Percentiles rank a stretch among this genome's conserved stretches.
phyloP scores from a whole-genome alignment of 2,888 invertebrate genomes.

The Sphecodes monilicornis region DNA sequence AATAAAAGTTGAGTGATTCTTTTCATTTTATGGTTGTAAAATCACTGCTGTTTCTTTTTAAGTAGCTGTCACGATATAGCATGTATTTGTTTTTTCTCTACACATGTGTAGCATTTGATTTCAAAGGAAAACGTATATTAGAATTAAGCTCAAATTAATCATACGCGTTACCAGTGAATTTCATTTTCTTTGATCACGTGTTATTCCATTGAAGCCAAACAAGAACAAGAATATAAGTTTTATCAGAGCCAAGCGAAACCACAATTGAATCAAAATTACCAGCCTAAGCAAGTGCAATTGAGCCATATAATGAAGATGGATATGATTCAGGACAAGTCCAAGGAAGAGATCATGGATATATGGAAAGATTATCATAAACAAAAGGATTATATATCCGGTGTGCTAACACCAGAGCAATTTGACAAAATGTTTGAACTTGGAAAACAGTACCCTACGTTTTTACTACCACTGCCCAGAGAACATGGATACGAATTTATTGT shows the following conservation, averaged over 20 bases:
- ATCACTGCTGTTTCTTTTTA: neutral
- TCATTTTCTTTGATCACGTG: slow-evolving; percentile 12
- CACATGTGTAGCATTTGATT: neutral
- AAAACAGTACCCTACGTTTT: slow-evolving; percentile 88
- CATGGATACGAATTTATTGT: slow-evolving; percentile 95
- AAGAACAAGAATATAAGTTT: slow-evolving; percentile 70
- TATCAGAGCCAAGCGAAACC: slow-evolving; percentile 74
- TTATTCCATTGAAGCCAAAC: slow-evolving; percentile 76
- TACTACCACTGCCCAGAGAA: slow-evolving; percentile 92
- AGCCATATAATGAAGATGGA: slow-evolving; percentile 92
- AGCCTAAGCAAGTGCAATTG: slow-evolving; percentile 82
- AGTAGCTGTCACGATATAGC: neutral
- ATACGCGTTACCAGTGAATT: neutral
- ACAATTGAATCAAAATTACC: slow-evolving; percentile 48
- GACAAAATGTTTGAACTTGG: slow-evolving; percentile 87
- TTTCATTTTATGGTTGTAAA: neutral
- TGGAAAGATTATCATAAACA: slow-evolving; percentile 93
- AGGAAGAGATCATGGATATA: slow-evolving; percentile 90
- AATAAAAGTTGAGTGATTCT: slow-evolving; percentile 16
- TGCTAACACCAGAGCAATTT: slow-evolving; percentile 88
- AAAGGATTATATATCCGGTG: slow-evolving; percentile 91
- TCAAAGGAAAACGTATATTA: neutral
- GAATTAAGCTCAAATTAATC: neutral
- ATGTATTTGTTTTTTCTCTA: neutral
- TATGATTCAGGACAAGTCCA: slow-evolving; percentile 89